phyloP scores from a whole-genome alignment of 2,113 vertebrate species.

The Struthidea cinerea region DNA sequence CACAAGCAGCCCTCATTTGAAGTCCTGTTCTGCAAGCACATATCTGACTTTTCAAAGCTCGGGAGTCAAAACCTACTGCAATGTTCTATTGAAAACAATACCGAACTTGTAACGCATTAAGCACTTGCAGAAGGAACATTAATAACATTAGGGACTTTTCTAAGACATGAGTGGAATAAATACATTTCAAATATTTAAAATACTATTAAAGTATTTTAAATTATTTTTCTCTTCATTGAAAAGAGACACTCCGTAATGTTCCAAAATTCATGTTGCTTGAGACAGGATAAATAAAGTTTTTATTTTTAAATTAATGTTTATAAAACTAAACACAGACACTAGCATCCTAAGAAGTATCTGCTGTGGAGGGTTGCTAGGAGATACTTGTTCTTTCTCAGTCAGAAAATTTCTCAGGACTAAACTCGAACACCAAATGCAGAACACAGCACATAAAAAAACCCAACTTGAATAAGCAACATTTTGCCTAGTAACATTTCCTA shows the following conservation, averaged over 20 bases:
- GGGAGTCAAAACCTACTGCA: background rate
- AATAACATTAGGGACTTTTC: background rate
- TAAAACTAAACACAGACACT: background rate
- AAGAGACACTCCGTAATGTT: background rate
- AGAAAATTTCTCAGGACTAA: background rate
- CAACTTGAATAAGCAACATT: background rate
- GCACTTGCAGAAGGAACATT: background rate
- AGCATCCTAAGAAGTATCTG: background rate
- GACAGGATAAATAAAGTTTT: background rate
- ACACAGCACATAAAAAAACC: background rate
- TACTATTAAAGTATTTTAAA: background rate
- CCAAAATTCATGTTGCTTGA: background rate
- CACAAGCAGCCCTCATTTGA: background rate
- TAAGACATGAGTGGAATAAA: background rate
- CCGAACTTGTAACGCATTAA: background rate
- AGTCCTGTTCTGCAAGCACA: background rate
- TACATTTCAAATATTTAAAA: background rate
- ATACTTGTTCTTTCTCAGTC: background rate
- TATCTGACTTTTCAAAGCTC: background rate
- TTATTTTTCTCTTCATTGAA: background rate
- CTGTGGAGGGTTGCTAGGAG: background rate
- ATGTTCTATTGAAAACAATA: background rate
- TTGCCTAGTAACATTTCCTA: constrained; percentile 37
- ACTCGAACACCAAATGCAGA: background rate
- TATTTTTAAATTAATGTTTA: background rate